Percentiles rank a stretch among this genome's conserved stretches.
Evolutionary conservation across 1,140 invertebrate genomes (phyloP).

Genomic region (Drosophila quadrilineata): DNA sequence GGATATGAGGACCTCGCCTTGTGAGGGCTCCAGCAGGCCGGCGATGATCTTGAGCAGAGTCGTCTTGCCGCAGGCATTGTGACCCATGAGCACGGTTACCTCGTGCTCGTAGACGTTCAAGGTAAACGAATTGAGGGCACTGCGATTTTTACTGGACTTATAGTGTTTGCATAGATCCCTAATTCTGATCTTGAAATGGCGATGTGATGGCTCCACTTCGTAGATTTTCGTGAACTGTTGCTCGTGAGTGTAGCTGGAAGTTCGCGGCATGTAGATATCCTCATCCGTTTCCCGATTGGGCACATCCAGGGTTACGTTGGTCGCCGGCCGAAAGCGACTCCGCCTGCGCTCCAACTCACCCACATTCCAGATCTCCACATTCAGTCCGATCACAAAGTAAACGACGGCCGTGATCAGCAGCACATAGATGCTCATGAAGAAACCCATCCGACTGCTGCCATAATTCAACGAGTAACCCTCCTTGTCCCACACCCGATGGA

Average conservation of each 20-base stretch:
- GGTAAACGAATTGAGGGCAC: slow-evolving; percentile 85
- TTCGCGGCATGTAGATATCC: slow-evolving; percentile 8
- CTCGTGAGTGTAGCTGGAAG: slow-evolving; percentile 1
- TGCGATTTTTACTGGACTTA: slow-evolving; percentile 73
- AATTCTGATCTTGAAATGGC: slow-evolving; percentile 59
- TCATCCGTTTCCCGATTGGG: slow-evolving; percentile 16
- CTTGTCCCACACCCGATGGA: slow-evolving; percentile 1
- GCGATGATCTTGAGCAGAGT: slow-evolving; percentile 90
- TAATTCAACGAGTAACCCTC: slow-evolving; percentile 1
- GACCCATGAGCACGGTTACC: slow-evolving; percentile 89
- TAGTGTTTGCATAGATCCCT: slow-evolving; percentile 66
- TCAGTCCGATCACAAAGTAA: slow-evolving; percentile 28
- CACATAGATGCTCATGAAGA: slow-evolving; percentile 12
- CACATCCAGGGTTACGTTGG: too few species aligned
- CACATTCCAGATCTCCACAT: slow-evolving; percentile 54
- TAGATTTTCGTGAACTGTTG: slow-evolving; percentile 61
- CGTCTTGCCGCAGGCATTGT: slow-evolving; percentile 92
- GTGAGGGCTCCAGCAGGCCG: slow-evolving; percentile 87
- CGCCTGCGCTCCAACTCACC: slow-evolving; percentile 21
- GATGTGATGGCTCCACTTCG: slow-evolving; percentile 62
- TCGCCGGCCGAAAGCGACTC: not conserved
- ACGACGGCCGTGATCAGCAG: slow-evolving; percentile 6
- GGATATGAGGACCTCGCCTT: slow-evolving; percentile 87
- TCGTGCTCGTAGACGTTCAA: slow-evolving; percentile 82
- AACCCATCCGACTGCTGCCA: not conserved